Percentiles rank a stretch among this genome's conserved stretches.
Conservation (phyloP, 1,140 invertebrate species). For the Drosophila sproati region DNA sequence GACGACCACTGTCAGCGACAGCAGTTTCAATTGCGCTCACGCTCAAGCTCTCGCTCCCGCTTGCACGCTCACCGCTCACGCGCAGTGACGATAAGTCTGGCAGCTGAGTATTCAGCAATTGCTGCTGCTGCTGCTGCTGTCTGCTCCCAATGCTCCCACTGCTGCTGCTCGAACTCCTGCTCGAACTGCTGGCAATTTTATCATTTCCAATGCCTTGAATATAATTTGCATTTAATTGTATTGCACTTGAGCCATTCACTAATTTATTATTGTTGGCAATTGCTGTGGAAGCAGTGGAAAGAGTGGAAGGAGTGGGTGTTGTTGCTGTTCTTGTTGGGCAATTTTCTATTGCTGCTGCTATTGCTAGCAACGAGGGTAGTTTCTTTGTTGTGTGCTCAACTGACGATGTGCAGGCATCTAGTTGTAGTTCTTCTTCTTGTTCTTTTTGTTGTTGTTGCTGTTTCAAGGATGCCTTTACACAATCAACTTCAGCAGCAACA, state of each 20-base stretch:
- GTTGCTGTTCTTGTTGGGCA: constrained; percentile 3
- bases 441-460: constrained; percentile 34
- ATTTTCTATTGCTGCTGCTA: constrained; percentile 5
- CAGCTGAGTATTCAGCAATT: constrained; percentile 56
- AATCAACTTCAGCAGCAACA: constrained; percentile 56
- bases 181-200: constrained; percentile 47
- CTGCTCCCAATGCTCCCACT: constrained; percentile 24
- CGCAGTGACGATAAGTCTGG: constrained; percentile 48
- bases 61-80: constrained; percentile 40
- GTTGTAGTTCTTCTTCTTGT: constrained; percentile 18
- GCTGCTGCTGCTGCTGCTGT: constrained; percentile 23
- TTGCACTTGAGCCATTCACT: constrained; percentile 59
- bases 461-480: constrained; percentile 80
- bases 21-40: constrained; percentile 22
- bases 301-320: neutral
- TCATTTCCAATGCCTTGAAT: constrained; percentile 34
- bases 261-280: constrained; percentile 56
- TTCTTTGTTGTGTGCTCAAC: constrained; percentile 70
- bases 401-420: constrained; percentile 45
- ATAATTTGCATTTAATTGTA: constrained; percentile 68
- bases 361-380: constrained; percentile 56
- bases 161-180: constrained; percentile 7
- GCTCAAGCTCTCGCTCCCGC: constrained; percentile 17
- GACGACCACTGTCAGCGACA: constrained; percentile 26
- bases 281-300: constrained; percentile 1